A percentile compares a stretch with the other conserved stretches of the same genome.
Conservation (phyloP, 1,140 invertebrate genomes). For the Solenopsis invicta region DNA sequence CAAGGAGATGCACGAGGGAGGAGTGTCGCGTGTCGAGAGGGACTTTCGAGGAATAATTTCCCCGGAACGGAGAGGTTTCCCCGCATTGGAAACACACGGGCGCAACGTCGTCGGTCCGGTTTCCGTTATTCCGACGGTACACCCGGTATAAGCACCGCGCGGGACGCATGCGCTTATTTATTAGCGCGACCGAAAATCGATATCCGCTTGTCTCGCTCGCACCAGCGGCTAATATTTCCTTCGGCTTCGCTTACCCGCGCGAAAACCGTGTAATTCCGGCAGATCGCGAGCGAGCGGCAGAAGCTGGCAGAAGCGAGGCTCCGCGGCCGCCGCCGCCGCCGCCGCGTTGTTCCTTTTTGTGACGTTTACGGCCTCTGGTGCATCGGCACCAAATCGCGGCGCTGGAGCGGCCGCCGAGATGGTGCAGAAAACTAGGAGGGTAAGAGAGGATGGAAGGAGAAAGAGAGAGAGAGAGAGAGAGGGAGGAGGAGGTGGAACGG, state of each 20-base stretch:
- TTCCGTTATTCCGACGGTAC: slow-evolving; percentile 39
- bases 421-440: neutral
- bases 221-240: slow-evolving; percentile 75
- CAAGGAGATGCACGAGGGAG: neutral
- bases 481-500: neutral
- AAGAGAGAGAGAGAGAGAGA: neutral
- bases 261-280: slow-evolving; percentile 64
- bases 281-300: slow-evolving; percentile 7
- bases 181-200: slow-evolving; percentile 82
- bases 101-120: slow-evolving; percentile 14
- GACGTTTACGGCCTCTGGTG: slow-evolving; percentile 23
- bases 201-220: slow-evolving; percentile 76
- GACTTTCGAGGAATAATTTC: slow-evolving; percentile 41
- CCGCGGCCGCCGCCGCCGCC: neutral
- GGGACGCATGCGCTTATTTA: slow-evolving; percentile 81
- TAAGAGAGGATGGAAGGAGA: neutral
- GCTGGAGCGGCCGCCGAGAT: neutral
- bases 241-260: slow-evolving; percentile 69
- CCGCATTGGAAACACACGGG: slow-evolving; percentile 8
- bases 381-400: slow-evolving; percentile 43
- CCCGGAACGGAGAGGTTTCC: no score
- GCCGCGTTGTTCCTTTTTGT: slow-evolving; percentile 22
- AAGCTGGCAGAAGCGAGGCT: slow-evolving; percentile 19
- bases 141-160: slow-evolving; percentile 58
- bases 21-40: slow-evolving; percentile 33